Evolutionary conservation across 2,797 vertebrate species (phyloP).

Genomic region (Muraenolepis orangiensis): DNA sequence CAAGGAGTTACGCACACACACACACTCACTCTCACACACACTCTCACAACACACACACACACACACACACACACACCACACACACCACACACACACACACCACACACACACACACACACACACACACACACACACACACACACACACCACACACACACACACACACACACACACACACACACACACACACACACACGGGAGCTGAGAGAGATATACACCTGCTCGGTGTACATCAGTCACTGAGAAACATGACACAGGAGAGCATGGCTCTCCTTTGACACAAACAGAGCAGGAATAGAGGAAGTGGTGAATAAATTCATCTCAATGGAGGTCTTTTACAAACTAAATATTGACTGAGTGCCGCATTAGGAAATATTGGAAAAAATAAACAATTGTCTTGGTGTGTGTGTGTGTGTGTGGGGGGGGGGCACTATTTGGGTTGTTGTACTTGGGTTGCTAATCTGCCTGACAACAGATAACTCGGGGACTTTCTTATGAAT

Average conservation of each 20-base stretch:
- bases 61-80: conserved; percentile 12
- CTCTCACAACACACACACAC: conserved; percentile 31
- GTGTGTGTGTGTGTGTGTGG: neutral
- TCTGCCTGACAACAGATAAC: neutral
- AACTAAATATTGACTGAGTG: neutral
- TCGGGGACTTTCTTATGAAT: neutral
- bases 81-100: too few relatives aligned
- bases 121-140: too few relatives aligned
- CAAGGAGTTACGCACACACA: conserved; percentile 32
- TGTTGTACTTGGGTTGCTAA: neutral
- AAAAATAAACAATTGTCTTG: neutral
- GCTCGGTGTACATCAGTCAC: neutral
- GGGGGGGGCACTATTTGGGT: too few relatives aligned
- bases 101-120: too few relatives aligned
- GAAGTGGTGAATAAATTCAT: neutral
- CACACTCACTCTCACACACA: conserved; percentile 16
- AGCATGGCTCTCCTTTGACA: neutral
- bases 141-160: too few relatives aligned
- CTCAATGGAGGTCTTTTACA: neutral
- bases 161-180: conserved; percentile 28
- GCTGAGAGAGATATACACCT: neutral
- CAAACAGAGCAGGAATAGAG: neutral
- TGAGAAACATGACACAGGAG: neutral
- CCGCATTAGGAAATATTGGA: neutral
- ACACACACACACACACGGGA: neutral